Evolutionary conservation across 1,140 invertebrate genomes (phyloP).

Genomic region (Drosophila pallidifrons): DNA sequence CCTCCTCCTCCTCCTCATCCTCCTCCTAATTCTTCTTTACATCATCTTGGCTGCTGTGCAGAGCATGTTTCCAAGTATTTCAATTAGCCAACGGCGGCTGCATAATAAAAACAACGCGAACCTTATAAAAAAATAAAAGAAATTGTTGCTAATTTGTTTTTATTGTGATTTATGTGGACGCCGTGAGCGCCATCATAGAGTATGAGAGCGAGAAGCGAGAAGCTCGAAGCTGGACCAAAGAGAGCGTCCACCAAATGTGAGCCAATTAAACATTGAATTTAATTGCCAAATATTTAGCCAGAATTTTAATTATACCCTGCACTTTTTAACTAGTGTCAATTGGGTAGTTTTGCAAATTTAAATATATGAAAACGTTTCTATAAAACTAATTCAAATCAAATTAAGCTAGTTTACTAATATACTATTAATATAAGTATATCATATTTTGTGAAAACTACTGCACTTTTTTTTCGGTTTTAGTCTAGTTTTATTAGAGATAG

Average conservation of each 20-base stretch:
- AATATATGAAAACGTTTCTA: neutral
- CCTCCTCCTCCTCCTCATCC: conserved; percentile 7
- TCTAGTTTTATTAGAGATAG: no score
- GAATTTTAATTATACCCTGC: conserved; percentile 20
- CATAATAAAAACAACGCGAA: conserved; percentile 67
- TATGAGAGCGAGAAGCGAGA: neutral
- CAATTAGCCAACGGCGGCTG: conserved; percentile 64
- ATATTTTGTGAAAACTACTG: no score
- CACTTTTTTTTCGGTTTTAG: fast-evolving
- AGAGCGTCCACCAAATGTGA: conserved; percentile 10
- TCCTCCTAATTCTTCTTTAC: no score
- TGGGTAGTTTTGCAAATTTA: neutral
- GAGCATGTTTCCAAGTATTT: conserved; percentile 52
- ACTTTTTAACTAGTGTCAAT: neutral
- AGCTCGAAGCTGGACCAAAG: neutral
- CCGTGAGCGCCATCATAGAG: conserved; percentile 26
- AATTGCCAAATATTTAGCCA: conserved; percentile 20
- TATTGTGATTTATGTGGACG: conserved; percentile 77
- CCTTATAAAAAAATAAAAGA: conserved; percentile 58
- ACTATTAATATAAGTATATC: no score
- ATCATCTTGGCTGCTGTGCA: neutral
- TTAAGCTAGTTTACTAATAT: no score
- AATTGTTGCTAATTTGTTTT: conserved; percentile 78
- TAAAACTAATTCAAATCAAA: no score
- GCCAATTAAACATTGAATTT: conserved; percentile 40